Conservation (phyloP, 2,888 invertebrate species). For the Ectemnius cavifrons region DNA sequence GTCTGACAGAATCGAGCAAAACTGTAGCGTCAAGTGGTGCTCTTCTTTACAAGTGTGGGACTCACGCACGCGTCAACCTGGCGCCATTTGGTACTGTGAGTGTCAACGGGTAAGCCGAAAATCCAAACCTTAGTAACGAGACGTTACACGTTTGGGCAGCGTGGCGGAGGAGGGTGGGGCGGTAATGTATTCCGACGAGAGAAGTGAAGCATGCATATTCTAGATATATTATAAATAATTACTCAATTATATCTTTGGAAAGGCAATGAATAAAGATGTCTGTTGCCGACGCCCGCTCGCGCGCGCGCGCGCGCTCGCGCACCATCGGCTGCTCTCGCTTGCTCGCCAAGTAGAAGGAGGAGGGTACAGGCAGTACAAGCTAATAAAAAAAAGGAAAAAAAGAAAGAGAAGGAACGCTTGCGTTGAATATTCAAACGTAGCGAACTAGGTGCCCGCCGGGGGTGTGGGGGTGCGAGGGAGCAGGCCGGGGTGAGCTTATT, state of each 20-base stretch:
- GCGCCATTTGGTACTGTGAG: constrained; percentile 44
- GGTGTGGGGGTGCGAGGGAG: constrained; percentile 61
- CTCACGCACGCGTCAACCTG: too few relatives aligned
- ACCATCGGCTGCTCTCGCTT: too few relatives aligned
- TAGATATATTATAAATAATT: constrained; percentile 79
- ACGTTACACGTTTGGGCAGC: constrained; percentile 75
- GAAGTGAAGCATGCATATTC: constrained; percentile 78
- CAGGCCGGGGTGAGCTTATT: constrained; percentile 73
- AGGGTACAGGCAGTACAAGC: constrained; percentile 65
- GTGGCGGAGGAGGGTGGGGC: constrained; percentile 60
- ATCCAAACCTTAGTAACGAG: constrained; percentile 72
- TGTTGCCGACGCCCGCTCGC: constrained; percentile 61
- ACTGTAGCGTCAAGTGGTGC: too few relatives aligned
- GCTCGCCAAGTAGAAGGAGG: constrained; percentile 35
- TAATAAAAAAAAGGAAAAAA: constrained; percentile 74
- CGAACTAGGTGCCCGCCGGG: constrained; percentile 75
- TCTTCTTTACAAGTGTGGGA: too few relatives aligned
- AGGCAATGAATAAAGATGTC: constrained; percentile 78
- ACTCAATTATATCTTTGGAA: constrained; percentile 79
- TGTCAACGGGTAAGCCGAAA: constrained; percentile 67
- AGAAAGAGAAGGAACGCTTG: constrained; percentile 68
- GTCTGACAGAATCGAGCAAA: too few relatives aligned
- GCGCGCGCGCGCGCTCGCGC: too few relatives aligned
- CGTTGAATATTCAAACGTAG: constrained; percentile 78
- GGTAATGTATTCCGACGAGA: constrained; percentile 76